These are phyloP conservation scores for Halcyon badia DNA, from an alignment of 2,797 vertebrate species.

Conservation along the genomic window DNA sequence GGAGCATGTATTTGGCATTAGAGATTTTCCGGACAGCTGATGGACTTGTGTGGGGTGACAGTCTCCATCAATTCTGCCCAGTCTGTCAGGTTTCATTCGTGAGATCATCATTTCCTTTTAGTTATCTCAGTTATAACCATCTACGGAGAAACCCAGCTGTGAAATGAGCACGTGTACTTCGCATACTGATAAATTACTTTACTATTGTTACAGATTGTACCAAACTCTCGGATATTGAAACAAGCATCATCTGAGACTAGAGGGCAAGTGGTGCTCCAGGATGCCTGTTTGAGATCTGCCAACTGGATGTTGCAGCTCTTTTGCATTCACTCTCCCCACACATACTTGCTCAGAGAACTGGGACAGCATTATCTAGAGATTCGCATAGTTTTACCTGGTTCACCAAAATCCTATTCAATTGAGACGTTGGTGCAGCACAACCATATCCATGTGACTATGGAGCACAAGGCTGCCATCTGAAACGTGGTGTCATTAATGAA, in stretches of 20 bases:
- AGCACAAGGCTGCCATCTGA: neutral
- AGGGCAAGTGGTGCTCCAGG: neutral
- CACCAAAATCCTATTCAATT: neutral
- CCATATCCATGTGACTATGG: too few relatives aligned
- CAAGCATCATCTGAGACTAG: neutral
- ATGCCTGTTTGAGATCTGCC: neutral
- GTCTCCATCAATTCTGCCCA: neutral
- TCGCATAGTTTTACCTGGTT: neutral
- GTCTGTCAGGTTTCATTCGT: neutral
- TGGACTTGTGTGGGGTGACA: neutral
- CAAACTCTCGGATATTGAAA: neutral
- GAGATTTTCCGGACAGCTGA: neutral
- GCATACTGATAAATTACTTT: neutral
- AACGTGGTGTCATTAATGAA: neutral
- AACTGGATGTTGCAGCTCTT: neutral
- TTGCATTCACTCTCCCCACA: neutral
- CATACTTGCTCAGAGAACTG: neutral
- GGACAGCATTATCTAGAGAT: neutral
- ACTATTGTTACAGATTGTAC: neutral
- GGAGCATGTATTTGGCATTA: neutral
- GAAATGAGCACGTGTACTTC: neutral
- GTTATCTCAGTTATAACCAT: neutral
- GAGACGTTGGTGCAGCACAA: neutral
- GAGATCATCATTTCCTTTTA: neutral
- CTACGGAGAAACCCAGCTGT: neutral